A percentile compares a stretch with the other conserved stretches of the same genome.
These are phyloP conservation scores for Dexiosoma caninum DNA, from an alignment of 2,888 invertebrate genomes.

Conservation along the genomic window DNA sequence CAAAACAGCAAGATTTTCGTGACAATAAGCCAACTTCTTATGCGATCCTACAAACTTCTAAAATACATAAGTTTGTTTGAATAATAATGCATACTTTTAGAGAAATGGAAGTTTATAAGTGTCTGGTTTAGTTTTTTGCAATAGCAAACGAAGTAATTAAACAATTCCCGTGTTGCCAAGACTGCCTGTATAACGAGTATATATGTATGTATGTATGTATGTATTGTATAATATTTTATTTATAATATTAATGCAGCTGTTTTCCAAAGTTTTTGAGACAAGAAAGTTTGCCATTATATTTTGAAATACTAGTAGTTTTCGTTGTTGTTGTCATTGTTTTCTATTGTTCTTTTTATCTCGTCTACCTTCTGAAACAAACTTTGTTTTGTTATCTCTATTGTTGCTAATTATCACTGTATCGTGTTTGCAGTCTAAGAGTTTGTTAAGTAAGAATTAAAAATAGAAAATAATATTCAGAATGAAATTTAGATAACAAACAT, in stretches of 20 bases:
- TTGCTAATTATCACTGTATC: constrained; percentile 49
- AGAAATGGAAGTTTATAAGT: neutral
- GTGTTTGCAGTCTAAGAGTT: neutral
- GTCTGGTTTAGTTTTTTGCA: neutral
- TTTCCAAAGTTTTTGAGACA: constrained; percentile 2
- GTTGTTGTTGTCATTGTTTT: neutral
- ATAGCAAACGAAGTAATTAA: constrained; percentile 50
- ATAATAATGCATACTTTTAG: constrained; percentile 46
- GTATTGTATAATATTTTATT: too few relatives aligned
- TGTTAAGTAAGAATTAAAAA: constrained; percentile 17
- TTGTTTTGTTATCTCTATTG: neutral
- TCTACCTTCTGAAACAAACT: neutral
- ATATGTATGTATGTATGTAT: too few relatives aligned
- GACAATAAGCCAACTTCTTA: constrained; percentile 27
- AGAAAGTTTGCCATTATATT: constrained; percentile 6
- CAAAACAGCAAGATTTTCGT: neutral
- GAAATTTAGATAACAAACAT: constrained; percentile 43
- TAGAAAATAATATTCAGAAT: neutral
- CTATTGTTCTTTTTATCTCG: neutral
- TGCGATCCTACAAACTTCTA: constrained; percentile 20
- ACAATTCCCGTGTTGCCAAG: constrained; percentile 48
- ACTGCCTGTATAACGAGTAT: constrained; percentile 41
- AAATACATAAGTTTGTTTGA: constrained; percentile 2
- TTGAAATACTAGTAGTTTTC: neutral
- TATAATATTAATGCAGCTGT: constrained; percentile 19